Evolutionary conservation across 2,888 invertebrate species (phyloP), one percentile per base, ranked within the genome.

Genomic region (Drosophila mimetica): DNA sequence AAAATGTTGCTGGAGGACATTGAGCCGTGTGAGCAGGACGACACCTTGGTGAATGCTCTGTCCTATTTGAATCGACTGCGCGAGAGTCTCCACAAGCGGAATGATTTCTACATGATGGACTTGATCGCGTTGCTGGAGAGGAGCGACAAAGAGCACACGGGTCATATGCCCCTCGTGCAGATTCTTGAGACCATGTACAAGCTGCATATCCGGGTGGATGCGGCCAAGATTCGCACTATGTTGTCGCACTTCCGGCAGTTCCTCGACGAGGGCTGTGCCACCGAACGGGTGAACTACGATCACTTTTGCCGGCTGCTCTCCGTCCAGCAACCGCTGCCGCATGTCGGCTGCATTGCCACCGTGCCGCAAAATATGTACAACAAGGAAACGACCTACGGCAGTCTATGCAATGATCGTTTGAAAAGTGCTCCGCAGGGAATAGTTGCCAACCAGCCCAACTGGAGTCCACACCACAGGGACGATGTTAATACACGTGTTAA

Each of bases 371-470:
- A 32, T 6, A 47, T 32, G 32, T 76, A 77, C 8, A 76, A 82
- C 30, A 88, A 85, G 57, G 79, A 78, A 1, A 90, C 90, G 0
- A 89, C 90, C 5, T 90, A 90, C 66, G 76, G 86, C 0, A 22
- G 67, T 16, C 41, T 90, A 16, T 90, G 86, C 63, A 47, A 72
- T 2, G 89, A 89, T 74, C 0, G 4, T 34, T 4, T 89, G 83
- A 44, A 44, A 54, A 4, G 18, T 13, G 13, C 11, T 61, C 80
- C 11, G 14, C n/a, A 9, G 63, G 73, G 39, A 63, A 32, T 4
- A 16, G 42, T 6, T 13, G 36, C 1, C 1, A 44, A 22, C n/a
- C 22, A 18, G 16, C 41, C n/a, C 0, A 9, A n/a, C 41, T n/a
- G 18, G 18, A 28, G 2, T 7, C 11, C 18, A 3, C n/a, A n/a